phyloP scores from a whole-genome alignment of 2,797 vertebrate species.

The Hypotaenidia okinawae region DNA sequence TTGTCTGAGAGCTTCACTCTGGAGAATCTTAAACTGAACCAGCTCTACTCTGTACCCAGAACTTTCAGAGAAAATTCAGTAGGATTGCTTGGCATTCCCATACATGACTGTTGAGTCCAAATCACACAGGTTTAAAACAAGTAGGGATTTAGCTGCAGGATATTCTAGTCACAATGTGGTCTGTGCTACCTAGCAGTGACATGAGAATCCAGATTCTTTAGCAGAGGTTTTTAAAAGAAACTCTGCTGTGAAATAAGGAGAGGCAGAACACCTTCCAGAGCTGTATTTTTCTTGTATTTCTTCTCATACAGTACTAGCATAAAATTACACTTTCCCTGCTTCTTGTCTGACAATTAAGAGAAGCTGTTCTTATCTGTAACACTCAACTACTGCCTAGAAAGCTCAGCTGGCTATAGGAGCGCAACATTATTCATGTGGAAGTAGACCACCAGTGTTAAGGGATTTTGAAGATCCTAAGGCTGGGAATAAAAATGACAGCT shows the following conservation, averaged over 20 bases:
- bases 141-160: neutral
- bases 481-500: constrained; percentile 28
- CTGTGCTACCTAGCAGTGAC: neutral
- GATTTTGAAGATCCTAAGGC: neutral
- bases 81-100: neutral
- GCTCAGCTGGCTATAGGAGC: neutral
- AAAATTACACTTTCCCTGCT: neutral
- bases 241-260: neutral
- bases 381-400: neutral
- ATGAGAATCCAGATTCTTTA: neutral
- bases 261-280: neutral
- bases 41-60: neutral
- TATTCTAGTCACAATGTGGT: neutral
- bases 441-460: neutral
- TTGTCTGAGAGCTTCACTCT: neutral
- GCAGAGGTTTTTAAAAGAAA: neutral
- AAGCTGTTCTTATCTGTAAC: neutral
- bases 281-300: neutral
- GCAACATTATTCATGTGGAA: neutral
- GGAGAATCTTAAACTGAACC: neutral
- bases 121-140: neutral
- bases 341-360: neutral
- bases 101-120: neutral
- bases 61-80: neutral
- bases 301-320: neutral